Conservation (phyloP, 2,113 vertebrate genomes). For the Microcebus griseorufus region DNA sequence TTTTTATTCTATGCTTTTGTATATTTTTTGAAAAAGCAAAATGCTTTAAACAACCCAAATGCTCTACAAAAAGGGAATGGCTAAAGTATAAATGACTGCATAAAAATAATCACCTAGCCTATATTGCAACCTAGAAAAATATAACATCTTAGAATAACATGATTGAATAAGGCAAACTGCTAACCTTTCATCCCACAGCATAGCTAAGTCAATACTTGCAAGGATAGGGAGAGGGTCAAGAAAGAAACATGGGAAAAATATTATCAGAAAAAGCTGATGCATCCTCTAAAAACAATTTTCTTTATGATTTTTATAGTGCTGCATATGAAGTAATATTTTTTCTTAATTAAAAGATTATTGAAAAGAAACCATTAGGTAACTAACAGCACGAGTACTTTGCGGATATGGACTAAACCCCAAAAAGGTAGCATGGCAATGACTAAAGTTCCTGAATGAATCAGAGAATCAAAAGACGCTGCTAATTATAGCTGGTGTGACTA, state of each 20-base stretch:
- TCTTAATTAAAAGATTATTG: neutral
- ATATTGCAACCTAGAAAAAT: neutral
- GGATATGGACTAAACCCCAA: neutral
- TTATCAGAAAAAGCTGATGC: no score
- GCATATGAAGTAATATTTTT: neutral
- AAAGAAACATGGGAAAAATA: no score
- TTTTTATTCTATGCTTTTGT: neutral
- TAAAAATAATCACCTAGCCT: neutral
- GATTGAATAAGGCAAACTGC: neutral
- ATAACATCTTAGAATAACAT: neutral
- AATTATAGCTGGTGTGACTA: neutral
- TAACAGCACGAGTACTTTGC: neutral
- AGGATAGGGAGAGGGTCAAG: no score
- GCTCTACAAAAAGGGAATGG: neutral
- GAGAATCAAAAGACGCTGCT: neutral
- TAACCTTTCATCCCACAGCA: neutral
- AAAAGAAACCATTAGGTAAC: neutral
- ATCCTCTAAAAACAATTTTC: no score
- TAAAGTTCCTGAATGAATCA: neutral
- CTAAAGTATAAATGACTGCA: neutral
- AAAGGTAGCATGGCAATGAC: neutral
- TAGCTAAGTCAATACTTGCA: neutral
- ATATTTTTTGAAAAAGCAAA: neutral
- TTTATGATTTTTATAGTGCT: no score
- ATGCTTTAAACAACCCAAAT: neutral